Conservation (phyloP, 1,140 invertebrate species). For the Centruroides vittatus region DNA sequence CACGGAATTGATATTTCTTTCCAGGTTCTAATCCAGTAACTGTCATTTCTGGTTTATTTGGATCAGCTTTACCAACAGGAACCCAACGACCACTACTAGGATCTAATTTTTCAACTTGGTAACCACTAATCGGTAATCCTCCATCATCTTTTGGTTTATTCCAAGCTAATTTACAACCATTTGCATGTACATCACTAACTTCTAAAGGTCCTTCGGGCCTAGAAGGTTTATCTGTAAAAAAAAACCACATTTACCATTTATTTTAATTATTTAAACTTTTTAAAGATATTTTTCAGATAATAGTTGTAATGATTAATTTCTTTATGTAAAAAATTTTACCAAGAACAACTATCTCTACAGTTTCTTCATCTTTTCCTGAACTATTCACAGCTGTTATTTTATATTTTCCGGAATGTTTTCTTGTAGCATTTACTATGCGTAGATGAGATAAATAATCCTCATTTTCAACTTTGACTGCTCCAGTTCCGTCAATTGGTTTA, state of each 20-base stretch:
- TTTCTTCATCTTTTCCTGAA: slow-evolving; percentile 83
- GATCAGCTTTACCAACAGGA: slow-evolving; percentile 47
- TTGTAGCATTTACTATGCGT: slow-evolving; percentile 57
- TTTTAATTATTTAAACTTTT: too few relatives aligned
- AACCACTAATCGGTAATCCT: slow-evolving; percentile 75
- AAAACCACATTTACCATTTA: too few relatives aligned
- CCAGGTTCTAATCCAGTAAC: slow-evolving; percentile 80
- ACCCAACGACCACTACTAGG: slow-evolving; percentile 47
- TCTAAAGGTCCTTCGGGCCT: slow-evolving; percentile 88
- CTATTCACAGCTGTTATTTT: slow-evolving; percentile 80
- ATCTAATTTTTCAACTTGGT: slow-evolving; percentile 87
- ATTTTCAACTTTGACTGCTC: slow-evolving; percentile 54
- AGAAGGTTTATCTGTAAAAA: slow-evolving; percentile 65
- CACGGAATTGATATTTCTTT: slow-evolving; percentile 87
- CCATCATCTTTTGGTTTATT: slow-evolving; percentile 90
- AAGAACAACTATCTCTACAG: slow-evolving; percentile 83
- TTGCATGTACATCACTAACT: slow-evolving; percentile 82
- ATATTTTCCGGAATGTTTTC: slow-evolving; percentile 79
- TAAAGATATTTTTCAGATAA: too few relatives aligned
- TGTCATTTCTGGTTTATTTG: slow-evolving; percentile 67
- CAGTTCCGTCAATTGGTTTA: slow-evolving; percentile 42
- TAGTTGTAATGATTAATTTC: too few relatives aligned
- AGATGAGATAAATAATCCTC: slow-evolving; percentile 88
- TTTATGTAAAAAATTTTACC: slow-evolving; percentile 37
- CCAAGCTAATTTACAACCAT: slow-evolving; percentile 90